Base-by-base conservation (phyloP, 2,888 invertebrate species). In the Pseudococcus jackbeardsleyi region DNA sequence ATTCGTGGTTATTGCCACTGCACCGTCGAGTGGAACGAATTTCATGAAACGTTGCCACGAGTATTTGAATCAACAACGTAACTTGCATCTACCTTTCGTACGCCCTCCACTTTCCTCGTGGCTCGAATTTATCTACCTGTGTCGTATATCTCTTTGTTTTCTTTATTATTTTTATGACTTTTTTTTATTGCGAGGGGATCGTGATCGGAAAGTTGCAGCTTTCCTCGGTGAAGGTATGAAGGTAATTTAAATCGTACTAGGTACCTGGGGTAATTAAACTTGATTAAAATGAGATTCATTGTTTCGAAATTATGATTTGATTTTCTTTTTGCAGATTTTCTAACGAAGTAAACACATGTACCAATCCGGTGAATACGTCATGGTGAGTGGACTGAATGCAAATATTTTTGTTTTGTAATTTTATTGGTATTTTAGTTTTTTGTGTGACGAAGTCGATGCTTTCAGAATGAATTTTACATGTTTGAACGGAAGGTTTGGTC, bases 361-460 rank as follows among this genome's bases (percentile, higher is more conserved):
- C 68, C 11, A 72, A 86, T 72, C 22, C 39, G 11, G 33, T 86
- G 33, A 68, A 64, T 68, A 72, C 86, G 22, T 86, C 86, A 26
- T 86, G 86, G 86, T 86, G 15, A 86, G 86, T 86, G 33, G 17
- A 79, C 17, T 5, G n/a, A 19, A 59, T 59, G 59, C 59, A 59
- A 59, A 59, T 59, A 59, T 59, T 59, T 17, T 11, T 64, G 1
- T 64, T 64, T 22, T 7, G 64, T 22, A 12, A 64, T 64, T 64
- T 22, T 22, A 64, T 64, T 9, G 64, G 19, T 8, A 19, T 7
- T 59, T 17, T 19, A n/a, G n/a, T 17, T 6, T 22, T 64, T 64
- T 22, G 22, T 22, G 22, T 9, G 22, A 2, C 6, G 19, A 64
- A 8, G 7, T 19, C 9, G 64, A n/a, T 59, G 6, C 6, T 59